Base-by-base conservation (phyloP, 2,113 vertebrate genomes). In the Equus przewalskii region DNA sequence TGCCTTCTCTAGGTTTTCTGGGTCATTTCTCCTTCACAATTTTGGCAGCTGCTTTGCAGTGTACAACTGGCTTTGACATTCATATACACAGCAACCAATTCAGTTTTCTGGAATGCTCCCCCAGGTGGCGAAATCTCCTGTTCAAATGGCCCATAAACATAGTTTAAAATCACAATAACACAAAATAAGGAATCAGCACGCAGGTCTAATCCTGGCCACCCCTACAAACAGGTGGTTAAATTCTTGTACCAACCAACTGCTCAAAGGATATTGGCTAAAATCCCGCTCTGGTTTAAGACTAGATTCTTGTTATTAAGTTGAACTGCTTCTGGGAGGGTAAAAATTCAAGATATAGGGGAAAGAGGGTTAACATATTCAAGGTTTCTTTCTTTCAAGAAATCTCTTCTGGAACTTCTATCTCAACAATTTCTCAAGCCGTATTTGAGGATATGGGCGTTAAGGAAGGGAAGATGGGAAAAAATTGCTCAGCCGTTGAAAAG, bases 31-130 rank as follows among this genome's bases (percentile, higher is more conserved):
- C 56, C 69, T 76, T 94, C 73, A 30, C 62, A 69, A 81, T 80
- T 87, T 94, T 62, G 92, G 75, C 49, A 94, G n/a, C 60, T 51
- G 28, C 56, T 94, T 58, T 75, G 33, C 36, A 26, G 19, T 69
- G 26, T 75, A 64, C 82, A 79, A 78, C 79, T 82, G 80, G 73
- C 69, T 82, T 44, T 84, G 70, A 79, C 70, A 76, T 90, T 95
- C 65, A 83, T 22, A 28, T 14, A 28, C 44, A 46, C 26, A 73
- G 64, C 5, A 44, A 56, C 33, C 21, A 86, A 2, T 6, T 24
- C n/a, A 94, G 15, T 69, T 95, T 97, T 81, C 69, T 93, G 46
- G 19, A 96, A 96, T n/a, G 65, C 24, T 96, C 21, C 83, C 92
- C 83, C 41, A 80, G 30, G 70, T 73, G 81, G 36, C 18, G 94